Evolutionary conservation across 2,113 vertebrate genomes (phyloP), one percentile per base, ranked within the genome.

Genomic region (Lophotis ruficrista): DNA sequence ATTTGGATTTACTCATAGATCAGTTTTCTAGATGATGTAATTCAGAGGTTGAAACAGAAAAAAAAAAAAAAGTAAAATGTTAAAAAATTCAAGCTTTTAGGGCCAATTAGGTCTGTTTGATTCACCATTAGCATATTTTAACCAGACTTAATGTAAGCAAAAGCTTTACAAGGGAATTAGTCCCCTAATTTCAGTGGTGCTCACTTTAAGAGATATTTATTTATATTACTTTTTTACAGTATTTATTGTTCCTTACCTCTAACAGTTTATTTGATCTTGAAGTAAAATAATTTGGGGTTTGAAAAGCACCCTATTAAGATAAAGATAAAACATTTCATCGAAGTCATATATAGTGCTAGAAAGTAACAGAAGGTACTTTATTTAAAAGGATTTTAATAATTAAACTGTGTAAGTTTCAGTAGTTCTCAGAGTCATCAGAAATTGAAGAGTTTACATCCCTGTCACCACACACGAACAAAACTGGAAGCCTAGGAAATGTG

Each of bases 231-330:
- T 51, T 91, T 79, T 76, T 64, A 76, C 45, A 89, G 21, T 87
- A 96, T 94, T 91, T 94, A 96, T 90, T 93, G 25, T 89, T 95
- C 73, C 70, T 31, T 65, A 66, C 72, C 53, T 89, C 77, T 45
- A 95, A 79, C 35, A 73, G 89, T 79, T 97, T 83, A 95, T 82
- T 87, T 79, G 57, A 82, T 62, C 45, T 57, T 65, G 57, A 85
- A 94, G 62, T 76, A 90, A 96, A 93, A 53, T 80, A 89, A 95
- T 83, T 70, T 5, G 19, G 20, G 20, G 24, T 45, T 96, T 95
- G 58, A 85, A 92, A 96, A 96, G 53, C 65, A 87, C 22, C 35
- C 81, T 77, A 69, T 68, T 93, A 77, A 90, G 56, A 83, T 58
- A 78, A 87, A 91, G 70, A 85, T n/a, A 88, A 61, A 88, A 57